A percentile compares a stretch with the other conserved stretches of the same genome.
These are phyloP conservation scores for Colinus virginianus DNA, from an alignment of 2,113 vertebrate species.

Conservation along the genomic window DNA sequence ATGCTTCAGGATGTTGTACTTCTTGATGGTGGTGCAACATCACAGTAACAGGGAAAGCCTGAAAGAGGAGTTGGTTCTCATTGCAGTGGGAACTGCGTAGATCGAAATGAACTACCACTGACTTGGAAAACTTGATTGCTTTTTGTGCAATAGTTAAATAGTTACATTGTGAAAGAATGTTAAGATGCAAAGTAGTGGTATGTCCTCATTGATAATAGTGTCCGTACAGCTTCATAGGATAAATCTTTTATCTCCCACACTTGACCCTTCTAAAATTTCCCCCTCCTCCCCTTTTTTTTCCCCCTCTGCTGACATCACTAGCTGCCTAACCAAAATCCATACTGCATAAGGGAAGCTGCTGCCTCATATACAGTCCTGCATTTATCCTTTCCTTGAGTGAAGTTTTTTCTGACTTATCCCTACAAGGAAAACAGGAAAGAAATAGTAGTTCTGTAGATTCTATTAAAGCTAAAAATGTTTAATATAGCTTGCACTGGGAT, in stretches of 20 bases:
- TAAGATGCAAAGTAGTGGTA: not conserved
- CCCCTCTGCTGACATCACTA: not conserved
- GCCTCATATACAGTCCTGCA: not conserved
- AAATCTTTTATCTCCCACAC: not conserved
- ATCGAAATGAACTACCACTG: not conserved
- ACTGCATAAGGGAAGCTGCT: rapidly evolving
- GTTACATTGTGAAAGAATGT: not conserved
- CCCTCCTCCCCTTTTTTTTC: not conserved
- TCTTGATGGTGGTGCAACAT: not conserved
- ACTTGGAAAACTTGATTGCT: not conserved
- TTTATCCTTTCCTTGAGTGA: not conserved
- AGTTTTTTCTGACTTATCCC: not conserved
- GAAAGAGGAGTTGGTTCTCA: not conserved
- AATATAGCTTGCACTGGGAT: not conserved
- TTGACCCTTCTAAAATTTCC: not conserved
- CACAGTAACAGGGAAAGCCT: not conserved
- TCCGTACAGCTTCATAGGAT: not conserved
- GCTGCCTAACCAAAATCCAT: not conserved
- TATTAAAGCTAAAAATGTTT: not conserved
- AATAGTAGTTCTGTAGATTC: not conserved
- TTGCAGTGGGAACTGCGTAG: not conserved
- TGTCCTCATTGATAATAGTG: not conserved
- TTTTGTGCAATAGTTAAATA: not conserved
- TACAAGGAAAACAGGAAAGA: not conserved
- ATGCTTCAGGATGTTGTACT: not conserved